These are phyloP conservation scores for Diprion similis DNA, from an alignment of 1,140 invertebrate genomes.

Conservation along the genomic window DNA sequence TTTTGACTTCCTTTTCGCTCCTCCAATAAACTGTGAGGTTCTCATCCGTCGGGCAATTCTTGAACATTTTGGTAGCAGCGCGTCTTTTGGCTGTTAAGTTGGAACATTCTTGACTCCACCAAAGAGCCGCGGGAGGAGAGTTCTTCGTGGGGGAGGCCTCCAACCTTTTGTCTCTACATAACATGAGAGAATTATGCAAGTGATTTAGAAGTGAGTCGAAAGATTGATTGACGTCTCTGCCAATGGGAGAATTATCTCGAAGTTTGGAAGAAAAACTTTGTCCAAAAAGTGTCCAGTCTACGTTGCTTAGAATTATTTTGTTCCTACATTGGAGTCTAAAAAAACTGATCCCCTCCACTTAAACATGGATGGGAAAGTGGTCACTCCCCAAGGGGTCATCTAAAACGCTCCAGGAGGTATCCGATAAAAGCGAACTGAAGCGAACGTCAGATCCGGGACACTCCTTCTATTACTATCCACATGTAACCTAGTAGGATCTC, in stretches of 20 bases:
- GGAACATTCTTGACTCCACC: background rate
- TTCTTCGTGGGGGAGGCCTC: background rate
- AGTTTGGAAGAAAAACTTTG: background rate
- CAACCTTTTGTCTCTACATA: background rate
- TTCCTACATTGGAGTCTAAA: background rate
- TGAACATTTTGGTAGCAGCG: background rate
- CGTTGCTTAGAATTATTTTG: background rate
- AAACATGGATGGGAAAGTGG: background rate
- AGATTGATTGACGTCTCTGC: background rate
- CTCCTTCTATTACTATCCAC: background rate
- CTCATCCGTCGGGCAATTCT: background rate
- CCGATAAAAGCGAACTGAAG: background rate
- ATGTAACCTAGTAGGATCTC: background rate
- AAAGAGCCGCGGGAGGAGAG: background rate
- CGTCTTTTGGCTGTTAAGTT: background rate
- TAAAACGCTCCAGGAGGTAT: background rate
- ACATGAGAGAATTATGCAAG: background rate
- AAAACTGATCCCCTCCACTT: background rate
- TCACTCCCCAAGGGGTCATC: background rate
- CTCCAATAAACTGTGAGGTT: background rate
- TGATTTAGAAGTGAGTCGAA: background rate
- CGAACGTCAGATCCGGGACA: background rate
- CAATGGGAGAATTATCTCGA: background rate
- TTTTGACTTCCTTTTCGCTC: background rate
- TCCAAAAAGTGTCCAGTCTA: too few species aligned